Evolutionary conservation across 2,113 vertebrate species (phyloP).

Genomic region (Ophiodon elongatus): DNA sequence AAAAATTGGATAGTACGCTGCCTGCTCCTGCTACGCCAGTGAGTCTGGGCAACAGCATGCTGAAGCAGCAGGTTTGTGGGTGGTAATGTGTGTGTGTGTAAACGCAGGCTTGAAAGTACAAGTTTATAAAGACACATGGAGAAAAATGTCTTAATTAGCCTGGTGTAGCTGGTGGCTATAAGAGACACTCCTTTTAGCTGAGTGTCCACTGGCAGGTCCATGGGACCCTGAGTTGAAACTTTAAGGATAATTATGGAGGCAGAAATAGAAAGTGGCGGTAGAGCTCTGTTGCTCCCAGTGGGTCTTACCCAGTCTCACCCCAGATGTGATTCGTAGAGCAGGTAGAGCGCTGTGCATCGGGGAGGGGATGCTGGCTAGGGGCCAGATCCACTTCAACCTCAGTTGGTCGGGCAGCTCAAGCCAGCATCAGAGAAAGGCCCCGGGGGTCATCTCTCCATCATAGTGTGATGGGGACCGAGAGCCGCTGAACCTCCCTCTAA

Average conservation of each 20-base stretch:
- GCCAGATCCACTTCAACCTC: conserved; percentile 78
- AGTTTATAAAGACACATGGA: conserved; percentile 64
- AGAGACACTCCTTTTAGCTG: conserved; percentile 31
- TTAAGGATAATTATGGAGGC: conserved; percentile 70
- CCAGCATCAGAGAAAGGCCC: conserved; percentile 73
- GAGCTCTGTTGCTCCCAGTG: conserved; percentile 53
- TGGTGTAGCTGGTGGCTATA: conserved; percentile 31
- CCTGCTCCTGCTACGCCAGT: conserved; percentile 52
- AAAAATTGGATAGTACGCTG: conserved; percentile 66
- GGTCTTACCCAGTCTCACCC: conserved; percentile 65
- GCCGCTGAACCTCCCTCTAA: conserved; percentile 80
- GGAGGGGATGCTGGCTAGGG: conserved; percentile 65
- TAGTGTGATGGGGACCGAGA: conserved; percentile 68
- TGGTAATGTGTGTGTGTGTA: conserved; percentile 48
- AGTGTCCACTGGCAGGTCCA: conserved; percentile 58
- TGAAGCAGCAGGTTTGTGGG: conserved; percentile 75
- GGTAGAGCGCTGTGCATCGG: conserved; percentile 61
- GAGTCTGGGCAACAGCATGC: conserved; percentile 63
- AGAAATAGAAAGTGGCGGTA: conserved; percentile 67
- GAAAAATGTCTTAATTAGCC: conserved; percentile 74
- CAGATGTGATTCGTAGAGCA: conserved; percentile 68
- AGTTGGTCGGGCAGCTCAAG: conserved; percentile 74
- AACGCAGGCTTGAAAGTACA: conserved; percentile 54
- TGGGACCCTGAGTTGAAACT: conserved; percentile 55
- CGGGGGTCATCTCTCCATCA: conserved; percentile 80